Base-by-base conservation (phyloP, 2,888 invertebrate species). In the Palloptera scutellata region DNA sequence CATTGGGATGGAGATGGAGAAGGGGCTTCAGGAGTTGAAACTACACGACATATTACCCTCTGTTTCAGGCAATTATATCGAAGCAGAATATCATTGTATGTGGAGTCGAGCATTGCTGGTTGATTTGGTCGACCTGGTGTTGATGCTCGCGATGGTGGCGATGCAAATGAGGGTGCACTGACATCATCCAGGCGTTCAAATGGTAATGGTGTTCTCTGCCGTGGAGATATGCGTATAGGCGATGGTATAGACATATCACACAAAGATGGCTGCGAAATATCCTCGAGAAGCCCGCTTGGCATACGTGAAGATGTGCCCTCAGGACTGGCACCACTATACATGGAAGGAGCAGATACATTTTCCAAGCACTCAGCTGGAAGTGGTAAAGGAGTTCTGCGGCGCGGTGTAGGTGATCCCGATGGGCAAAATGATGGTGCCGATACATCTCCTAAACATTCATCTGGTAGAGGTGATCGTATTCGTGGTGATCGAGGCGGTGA, bases 121-220 rank as follows among this genome's bases (percentile, higher is more conserved):
- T 48, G 48, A 48, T 48, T 15, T 48, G 48, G 48, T 12, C 48
- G 13, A 48, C 48, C 1, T 48, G 12, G 48, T 48, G 54, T 12
- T n/a, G 19, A 19, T 15, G 17, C 12, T 53, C 53, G 17, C 10
- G 66, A 42, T 45, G 60, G 45, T 8, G 66, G 53, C 19, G 9
- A 52, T 30, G 43, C 66, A 51, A 43, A 61, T 30, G 54, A 55
- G 48, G 61, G 69, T 1, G 63, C 55, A 43, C 66, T 66, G 12
- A 66, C 55, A 52, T 66, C 66, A 42, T 59, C 59, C 42, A 66
- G 20, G 43, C 66, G 66, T 54, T 63, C 66, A 43, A 43, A 59
- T 8, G 60, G 61, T 20, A 43, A 45, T 15, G 13, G 48, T 48
- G 48, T 15, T 15, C 17, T 12, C 48, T 41, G 64, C 30, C n/a